Percentiles rank a stretch among this genome's conserved stretches.
phyloP scores from a whole-genome alignment of 1,140 invertebrate species.

The Mercenaria mercenaria region DNA sequence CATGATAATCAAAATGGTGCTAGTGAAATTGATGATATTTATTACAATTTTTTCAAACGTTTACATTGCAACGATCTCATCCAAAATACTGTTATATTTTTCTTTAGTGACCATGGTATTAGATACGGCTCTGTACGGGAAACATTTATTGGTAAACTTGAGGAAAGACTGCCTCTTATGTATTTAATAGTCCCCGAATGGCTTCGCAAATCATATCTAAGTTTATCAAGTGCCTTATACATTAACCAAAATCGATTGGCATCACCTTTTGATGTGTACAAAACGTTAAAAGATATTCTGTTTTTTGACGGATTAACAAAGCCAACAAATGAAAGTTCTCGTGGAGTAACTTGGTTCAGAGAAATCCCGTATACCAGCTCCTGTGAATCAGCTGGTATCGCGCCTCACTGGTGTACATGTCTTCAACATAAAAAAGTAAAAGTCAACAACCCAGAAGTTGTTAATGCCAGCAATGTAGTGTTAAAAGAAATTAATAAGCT shows the following conservation, averaged over 20 bases:
- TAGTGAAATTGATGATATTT: conserved; percentile 78
- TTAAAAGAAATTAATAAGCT: conserved; percentile 74
- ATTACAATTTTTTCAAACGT: conserved; percentile 80
- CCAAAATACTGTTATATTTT: conserved; percentile 89
- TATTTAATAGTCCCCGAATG: conserved; percentile 92
- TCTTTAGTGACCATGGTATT: conserved; percentile 98
- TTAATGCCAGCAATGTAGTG: conserved; percentile 61
- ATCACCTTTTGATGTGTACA: conserved; percentile 87
- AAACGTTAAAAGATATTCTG: conserved; percentile 84
- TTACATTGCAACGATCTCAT: conserved; percentile 81
- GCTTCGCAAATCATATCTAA: conserved; percentile 89
- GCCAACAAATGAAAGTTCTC: conserved; percentile 62
- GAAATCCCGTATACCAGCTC: conserved; percentile 84
- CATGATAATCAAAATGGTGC: conserved; percentile 84
- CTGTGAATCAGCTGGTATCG: conserved; percentile 84
- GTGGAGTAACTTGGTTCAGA: conserved; percentile 85
- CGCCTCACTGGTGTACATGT: conserved; percentile 86
- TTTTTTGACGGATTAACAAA: conserved; percentile 77
- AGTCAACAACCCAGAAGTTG: conserved; percentile 32
- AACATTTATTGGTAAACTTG: conserved; percentile 94
- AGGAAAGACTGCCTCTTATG: conserved; percentile 95
- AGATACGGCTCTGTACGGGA: conserved; percentile 92
- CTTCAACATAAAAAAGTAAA: conserved; percentile 70
- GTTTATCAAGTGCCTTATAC: conserved; percentile 89
- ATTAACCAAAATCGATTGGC: conserved; percentile 88